Percentiles rank a stretch among this genome's conserved stretches.
Conservation (phyloP, 2,888 invertebrate species). For the Tipula vernalis region DNA sequence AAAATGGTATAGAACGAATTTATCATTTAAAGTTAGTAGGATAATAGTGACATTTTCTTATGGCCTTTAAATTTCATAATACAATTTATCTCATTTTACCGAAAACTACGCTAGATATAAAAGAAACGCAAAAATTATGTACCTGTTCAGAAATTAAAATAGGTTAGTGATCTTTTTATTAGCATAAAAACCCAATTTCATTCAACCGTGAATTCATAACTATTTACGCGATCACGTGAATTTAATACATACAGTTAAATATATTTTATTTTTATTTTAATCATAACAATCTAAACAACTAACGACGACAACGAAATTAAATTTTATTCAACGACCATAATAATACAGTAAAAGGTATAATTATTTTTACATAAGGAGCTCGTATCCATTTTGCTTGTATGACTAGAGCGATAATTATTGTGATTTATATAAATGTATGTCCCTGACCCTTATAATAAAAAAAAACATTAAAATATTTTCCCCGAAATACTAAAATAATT, state of each 20-base stretch:
- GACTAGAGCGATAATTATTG: too few species aligned
- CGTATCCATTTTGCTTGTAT: too few species aligned
- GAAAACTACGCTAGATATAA: neutral
- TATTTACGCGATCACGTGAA: neutral
- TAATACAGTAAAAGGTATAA: neutral
- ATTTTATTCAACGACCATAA: neutral
- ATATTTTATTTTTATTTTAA: neutral
- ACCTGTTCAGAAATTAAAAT: neutral
- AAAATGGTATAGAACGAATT: too few species aligned
- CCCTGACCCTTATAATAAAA: too few species aligned
- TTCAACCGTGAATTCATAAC: neutral
- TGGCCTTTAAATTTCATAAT: too few species aligned
- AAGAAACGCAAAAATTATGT: neutral
- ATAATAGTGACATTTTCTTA: too few species aligned
- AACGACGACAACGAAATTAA: neutral
- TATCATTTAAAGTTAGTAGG: too few species aligned
- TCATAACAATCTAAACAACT: neutral
- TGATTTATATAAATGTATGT: too few species aligned
- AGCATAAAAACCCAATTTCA: neutral
- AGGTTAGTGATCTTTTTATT: neutral
- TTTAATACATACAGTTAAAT: neutral
- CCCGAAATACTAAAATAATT: too few species aligned
- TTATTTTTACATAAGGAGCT: too few species aligned
- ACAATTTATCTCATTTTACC: neutral
- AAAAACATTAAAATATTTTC: too few species aligned